Evolutionary conservation across 2,797 vertebrate genomes (phyloP), one percentile per base, ranked within the genome.

Genomic region (Centropyge bicolor): DNA sequence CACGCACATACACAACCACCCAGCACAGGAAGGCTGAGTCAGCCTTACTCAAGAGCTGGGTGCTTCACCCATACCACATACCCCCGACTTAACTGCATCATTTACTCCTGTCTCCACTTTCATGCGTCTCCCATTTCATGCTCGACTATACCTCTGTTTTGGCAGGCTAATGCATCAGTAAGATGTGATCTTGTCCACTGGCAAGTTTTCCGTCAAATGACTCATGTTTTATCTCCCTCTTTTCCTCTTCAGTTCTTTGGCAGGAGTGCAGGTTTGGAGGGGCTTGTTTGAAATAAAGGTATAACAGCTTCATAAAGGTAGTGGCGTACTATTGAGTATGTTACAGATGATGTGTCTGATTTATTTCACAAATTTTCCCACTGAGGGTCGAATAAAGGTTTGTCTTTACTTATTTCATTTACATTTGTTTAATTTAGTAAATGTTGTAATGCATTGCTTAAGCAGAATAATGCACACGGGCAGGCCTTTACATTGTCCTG

Each of bases 11-110:
- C 69, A 75, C 68, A 31, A 31, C 27, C 27, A 85, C 8, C 14
- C 70, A 36, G 62, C 52, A 38, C 72, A 62, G 80, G 52, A 84
- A 31, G 64, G 90, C 93, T 93, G 89, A 93, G 78, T 91, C 90
- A 91, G 92, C 88, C 71, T 70, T 82, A 62, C 85, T 89, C 76
- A 62, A 61, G 71, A 90, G 68, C 68, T 75, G 81, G 56, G 46
- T 70, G 75, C 76, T 64, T 82, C 70, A 55, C 64, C 46, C 72
- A 48, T 27, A 74, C 61, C 76, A 78, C 56, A 77, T 31, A 45
- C 46, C 20, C 19, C 51, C 45, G 65, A 70, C 61, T 78, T 55
- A 59, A 52, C 41, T 79, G 70, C 68, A 86, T 64, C 76, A 63
- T 70, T 71, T 35, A 65, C 49, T 65, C 41, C 54, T 17, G 63